Evolutionary conservation across 2,797 vertebrate species (phyloP).

Genomic region (Myotis daubentonii): DNA sequence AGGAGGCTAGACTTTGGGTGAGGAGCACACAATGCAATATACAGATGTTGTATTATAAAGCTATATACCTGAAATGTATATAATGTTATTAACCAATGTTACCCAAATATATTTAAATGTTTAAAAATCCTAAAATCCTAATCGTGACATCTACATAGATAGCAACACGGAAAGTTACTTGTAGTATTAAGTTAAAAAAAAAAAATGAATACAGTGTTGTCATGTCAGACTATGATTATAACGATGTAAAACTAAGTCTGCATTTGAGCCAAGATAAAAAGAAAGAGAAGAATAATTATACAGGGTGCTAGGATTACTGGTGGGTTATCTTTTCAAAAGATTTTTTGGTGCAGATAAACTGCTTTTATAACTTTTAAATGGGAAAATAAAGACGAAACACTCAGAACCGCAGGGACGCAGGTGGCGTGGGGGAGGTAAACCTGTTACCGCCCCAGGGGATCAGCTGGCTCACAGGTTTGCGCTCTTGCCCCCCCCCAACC

Average conservation of each 20-base stretch:
- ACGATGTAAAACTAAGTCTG: neutral
- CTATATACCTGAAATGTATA: neutral
- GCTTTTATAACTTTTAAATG: neutral
- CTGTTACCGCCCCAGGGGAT: neutral
- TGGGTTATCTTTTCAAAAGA: conserved; percentile 19
- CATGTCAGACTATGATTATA: neutral
- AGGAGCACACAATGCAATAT: neutral
- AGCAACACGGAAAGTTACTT: conserved; percentile 20
- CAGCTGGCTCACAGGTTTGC: neutral
- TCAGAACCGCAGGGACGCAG: neutral
- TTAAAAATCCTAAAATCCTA: conserved; percentile 33
- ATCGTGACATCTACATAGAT: neutral
- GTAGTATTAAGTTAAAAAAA: neutral
- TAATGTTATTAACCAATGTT: neutral
- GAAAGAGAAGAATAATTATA: neutral
- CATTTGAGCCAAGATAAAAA: conserved; percentile 11
- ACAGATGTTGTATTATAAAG: neutral
- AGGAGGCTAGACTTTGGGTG: neutral
- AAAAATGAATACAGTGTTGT: neutral
- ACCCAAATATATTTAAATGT: neutral
- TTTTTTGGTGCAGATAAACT: neutral
- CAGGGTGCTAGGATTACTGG: neutral
- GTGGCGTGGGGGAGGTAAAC: neutral
- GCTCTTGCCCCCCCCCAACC: neutral
- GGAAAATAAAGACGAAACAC: neutral